These are phyloP conservation scores for Pachypeltis micranthus DNA, from an alignment of 1,140 invertebrate species.

Conservation along the genomic window DNA sequence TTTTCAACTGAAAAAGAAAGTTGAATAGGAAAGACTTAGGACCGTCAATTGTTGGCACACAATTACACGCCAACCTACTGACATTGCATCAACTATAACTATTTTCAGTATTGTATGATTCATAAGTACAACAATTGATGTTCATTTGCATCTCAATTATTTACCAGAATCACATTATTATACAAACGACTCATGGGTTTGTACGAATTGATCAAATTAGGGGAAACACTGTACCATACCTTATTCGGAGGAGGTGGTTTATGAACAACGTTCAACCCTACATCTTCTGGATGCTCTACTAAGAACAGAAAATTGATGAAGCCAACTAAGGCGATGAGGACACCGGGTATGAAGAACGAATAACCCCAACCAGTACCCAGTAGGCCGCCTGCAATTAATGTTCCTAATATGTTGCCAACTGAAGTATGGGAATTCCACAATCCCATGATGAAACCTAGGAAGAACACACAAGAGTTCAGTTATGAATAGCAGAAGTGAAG, in stretches of 20 bases:
- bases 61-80: no score
- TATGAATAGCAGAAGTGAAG: no score
- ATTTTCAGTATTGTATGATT: no score
- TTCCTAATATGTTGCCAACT: constrained; percentile 85
- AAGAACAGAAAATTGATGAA: constrained; percentile 79
- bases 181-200: no score
- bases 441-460: constrained; percentile 86
- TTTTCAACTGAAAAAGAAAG: constrained; percentile 16
- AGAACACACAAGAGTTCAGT: no score
- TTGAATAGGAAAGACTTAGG: constrained; percentile 1
- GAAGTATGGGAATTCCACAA: constrained; percentile 95
- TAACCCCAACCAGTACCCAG: constrained; percentile 80
- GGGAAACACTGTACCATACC: not conserved
- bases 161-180: no score
- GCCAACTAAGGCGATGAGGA: constrained; percentile 64
- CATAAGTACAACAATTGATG: no score
- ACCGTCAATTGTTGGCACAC: no score
- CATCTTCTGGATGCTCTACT: constrained; percentile 61
- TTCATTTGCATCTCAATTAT: no score
- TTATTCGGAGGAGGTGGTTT: not conserved
- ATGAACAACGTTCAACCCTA: constrained; percentile 36
- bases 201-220: no score
- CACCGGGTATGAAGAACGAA: constrained; percentile 85
- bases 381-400: constrained; percentile 69
- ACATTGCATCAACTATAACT: no score